Base-by-base conservation (phyloP, 2,113 vertebrate species). In the Jacana jacana region DNA sequence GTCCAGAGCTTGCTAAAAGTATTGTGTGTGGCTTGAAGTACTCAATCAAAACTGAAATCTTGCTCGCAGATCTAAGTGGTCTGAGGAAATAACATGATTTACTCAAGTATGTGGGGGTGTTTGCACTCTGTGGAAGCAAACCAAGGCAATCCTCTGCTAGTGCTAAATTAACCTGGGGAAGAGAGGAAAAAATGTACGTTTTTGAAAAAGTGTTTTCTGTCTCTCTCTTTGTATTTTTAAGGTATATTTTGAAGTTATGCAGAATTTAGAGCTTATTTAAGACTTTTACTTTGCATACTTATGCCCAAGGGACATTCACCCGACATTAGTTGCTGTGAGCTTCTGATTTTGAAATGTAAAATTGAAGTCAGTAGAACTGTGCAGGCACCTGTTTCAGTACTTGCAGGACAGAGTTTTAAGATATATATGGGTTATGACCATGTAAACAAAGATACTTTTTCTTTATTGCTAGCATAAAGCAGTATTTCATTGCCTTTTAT, bases 71-170 rank as follows among this genome's bases (percentile, higher is more conserved):
- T 17, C 48, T 16, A 65, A 90, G 93, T 23, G 57, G 24, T 63
- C 70, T 33, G 66, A 90, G 79, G 71, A 69, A 95, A 88, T 82
- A 69, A 82, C 17, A 63, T 1, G 23, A 85, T 91, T 87, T 91
- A 42, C 75, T 85, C 65, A 46, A 76, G 89, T 13, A 13, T 24
- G 39, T 20, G 72, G 52, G 80, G 63, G 68, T 33, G 76, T 81
- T 72, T 71, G 66, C 13, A 28, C 42, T 49, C 27, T 1, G 71
- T 11, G 66, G 39, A 54, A 55, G 79, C 79, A 86, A 92, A 60
- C 7, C 1, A 5, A 76, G 46, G 51, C 40, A 64, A 68, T 44
- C 39, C 37, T 81, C 51, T 81, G 52, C 46, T 81, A 71, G 48
- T 7, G 13, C 17, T 42, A 30, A 72, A 51, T 52, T 35, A 48